phyloP scores from a whole-genome alignment of 1,140 invertebrate species.

The Melitaea cinxia region DNA sequence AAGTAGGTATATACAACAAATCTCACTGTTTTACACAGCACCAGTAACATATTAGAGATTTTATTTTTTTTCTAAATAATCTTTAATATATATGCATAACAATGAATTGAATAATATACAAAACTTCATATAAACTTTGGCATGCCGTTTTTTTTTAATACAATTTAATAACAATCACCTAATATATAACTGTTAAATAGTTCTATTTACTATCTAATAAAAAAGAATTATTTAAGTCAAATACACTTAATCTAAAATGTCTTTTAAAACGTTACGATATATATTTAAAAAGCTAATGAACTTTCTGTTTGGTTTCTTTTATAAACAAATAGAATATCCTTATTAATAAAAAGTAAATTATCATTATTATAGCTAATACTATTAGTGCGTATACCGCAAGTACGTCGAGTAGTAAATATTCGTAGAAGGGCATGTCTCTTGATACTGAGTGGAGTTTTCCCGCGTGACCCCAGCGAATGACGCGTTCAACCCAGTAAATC shows the following conservation, averaged over 20 bases:
- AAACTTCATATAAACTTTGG: too few species aligned
- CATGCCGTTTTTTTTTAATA: too few species aligned
- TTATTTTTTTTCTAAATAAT: too few species aligned
- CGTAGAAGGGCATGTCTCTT: conserved; percentile 66
- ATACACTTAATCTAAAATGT: neutral
- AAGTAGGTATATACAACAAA: too few species aligned
- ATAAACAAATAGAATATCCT: conserved; percentile 44
- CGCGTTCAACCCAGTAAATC: conserved; percentile 87
- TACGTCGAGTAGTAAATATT: conserved; percentile 62
- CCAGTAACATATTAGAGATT: too few species aligned
- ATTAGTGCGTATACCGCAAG: conserved; percentile 39
- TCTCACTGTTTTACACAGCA: too few species aligned
- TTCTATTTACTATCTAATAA: too few species aligned
- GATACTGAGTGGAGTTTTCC: conserved; percentile 73
- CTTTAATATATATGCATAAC: too few species aligned
- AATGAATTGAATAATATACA: too few species aligned
- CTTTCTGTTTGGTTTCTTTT: conserved; percentile 55
- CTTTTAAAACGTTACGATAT: neutral
- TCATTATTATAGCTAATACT: conserved; percentile 38
- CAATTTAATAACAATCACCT: too few species aligned
- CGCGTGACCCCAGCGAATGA: conserved; percentile 83
- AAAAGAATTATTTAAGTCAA: too few species aligned
- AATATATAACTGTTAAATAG: too few species aligned
- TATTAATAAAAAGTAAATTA: conserved; percentile 44
- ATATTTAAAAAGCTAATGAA: conserved; percentile 39